phyloP scores from a whole-genome alignment of 2,113 vertebrate species.

The Ceyx cyanopectus region DNA sequence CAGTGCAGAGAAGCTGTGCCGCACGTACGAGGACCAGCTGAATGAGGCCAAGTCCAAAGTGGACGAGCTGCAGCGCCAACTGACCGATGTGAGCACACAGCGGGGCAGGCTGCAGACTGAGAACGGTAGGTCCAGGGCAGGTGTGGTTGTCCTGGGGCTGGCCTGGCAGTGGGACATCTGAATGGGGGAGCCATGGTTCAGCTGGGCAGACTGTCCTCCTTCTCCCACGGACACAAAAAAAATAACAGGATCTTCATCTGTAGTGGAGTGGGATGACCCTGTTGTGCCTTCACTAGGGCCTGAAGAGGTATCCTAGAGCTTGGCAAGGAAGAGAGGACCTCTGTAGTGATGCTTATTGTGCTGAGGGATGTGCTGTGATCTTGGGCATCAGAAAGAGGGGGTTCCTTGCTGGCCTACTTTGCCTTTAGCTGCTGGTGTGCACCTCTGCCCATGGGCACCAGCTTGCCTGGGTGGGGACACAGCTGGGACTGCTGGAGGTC shows the following conservation, averaged over 20 bases:
- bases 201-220: not conserved
- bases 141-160: rapidly evolving
- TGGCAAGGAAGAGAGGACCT: not conserved
- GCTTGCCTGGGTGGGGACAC: not conserved
- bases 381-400: not conserved
- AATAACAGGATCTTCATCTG: not conserved
- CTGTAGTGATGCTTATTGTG: not conserved
- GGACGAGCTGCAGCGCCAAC: slow-evolving; percentile 90
- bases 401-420: not conserved
- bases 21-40: slow-evolving; percentile 91
- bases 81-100: slow-evolving; percentile 81
- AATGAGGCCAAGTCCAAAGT: slow-evolving; percentile 88
- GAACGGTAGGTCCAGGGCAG: slow-evolving; percentile 74
- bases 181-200: rapidly evolving
- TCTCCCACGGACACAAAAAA: not conserved
- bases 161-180: not conserved
- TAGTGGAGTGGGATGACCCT: rapidly evolving
- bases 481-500: not conserved
- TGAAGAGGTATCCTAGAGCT: not conserved
- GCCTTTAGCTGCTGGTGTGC: not conserved
- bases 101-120: slow-evolving; percentile 87
- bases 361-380: too few species aligned
- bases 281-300: not conserved
- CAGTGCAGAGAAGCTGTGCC: slow-evolving; percentile 88
- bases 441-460: not conserved